Evolutionary conservation across 2,797 vertebrate species (phyloP), one percentile per base, ranked within the genome.

Genomic region (Enteromius radiatus): DNA sequence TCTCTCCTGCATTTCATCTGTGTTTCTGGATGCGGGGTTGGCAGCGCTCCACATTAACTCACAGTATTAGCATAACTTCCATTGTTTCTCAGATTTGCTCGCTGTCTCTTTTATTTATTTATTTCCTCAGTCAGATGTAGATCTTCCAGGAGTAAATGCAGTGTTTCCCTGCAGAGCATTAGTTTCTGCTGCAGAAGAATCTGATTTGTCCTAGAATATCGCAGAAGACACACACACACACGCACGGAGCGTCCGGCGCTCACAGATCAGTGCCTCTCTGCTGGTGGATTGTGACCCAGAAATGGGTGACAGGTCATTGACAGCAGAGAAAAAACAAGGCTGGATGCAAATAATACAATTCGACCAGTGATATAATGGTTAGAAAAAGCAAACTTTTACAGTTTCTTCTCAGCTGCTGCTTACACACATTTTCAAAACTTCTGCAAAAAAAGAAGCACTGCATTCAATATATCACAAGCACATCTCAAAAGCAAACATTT

Each of bases 1-100:
- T 59, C 73, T 81, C 81, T 76, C 82, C 43, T 74, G 75, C 56
- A 28, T 77, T 75, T 67, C 63, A 45, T 65, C 74, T 76, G 43
- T 64, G 54, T 63, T 76, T 78, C 67, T 31, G 78, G 54, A 81
- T 82, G 47, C 69, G 43, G 54, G 64, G 76, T 65, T 78, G 77
- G 82, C 82, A 84, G 63, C 56, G 10, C 56, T 83, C 54, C 78
- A 36, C 85, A 23, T 65, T 78, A 77, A 65, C 82, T 26, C 28
- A 31, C 61, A 70, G 67, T 76, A 83, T 82, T 83, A 81, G 63
- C 80, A 86, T 80, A 81, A 78, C 63, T 79, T 86, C 74, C 59
- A 47, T 14, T 17, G 17, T 67, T 68, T 71, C 49, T 21, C 21
- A 28, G 54, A 33, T 43, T 74, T 80, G 56, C 65, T 47, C 52